A percentile compares a stretch with the other conserved stretches of the same genome.
Evolutionary conservation across 1,140 invertebrate genomes (phyloP).

Genomic region (Brachionus rotundiformis): DNA sequence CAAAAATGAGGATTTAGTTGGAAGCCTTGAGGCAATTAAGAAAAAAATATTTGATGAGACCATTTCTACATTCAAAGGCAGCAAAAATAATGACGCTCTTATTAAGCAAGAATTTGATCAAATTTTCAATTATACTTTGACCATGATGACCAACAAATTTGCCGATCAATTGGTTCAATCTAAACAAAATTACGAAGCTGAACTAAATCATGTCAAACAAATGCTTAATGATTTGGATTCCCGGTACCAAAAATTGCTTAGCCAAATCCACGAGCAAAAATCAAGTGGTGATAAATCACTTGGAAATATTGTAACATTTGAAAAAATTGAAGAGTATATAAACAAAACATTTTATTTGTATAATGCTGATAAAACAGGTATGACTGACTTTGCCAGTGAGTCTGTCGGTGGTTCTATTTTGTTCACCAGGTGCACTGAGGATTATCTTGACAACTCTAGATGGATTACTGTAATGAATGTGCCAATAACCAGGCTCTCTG

Average conservation of each 20-base stretch:
- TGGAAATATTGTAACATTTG: not conserved
- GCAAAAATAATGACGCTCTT: not conserved
- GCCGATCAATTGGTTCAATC: conserved; percentile 32
- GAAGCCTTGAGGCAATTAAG: conserved; percentile 1
- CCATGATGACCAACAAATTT: not conserved
- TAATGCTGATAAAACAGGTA: conserved; percentile 51
- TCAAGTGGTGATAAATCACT: not conserved
- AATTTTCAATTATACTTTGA: conserved; percentile 35
- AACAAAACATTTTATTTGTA: conserved; percentile 48
- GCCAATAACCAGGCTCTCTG: not conserved
- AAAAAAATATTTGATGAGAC: conserved; percentile 6
- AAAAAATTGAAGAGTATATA: conserved; percentile 49
- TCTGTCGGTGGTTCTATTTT: conserved; percentile 15
- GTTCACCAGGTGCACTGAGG: conserved; percentile 36
- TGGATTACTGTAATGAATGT: conserved; percentile 34
- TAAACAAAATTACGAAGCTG: conserved; percentile 15
- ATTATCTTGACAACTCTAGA: conserved; percentile 20
- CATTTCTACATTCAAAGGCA: not conserved
- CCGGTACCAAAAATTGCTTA: not conserved
- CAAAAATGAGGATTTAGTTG: not conserved
- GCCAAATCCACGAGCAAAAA: not conserved
- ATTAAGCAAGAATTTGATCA: conserved; percentile 24
- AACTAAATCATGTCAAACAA: conserved; percentile 30
- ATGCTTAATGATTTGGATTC: conserved; percentile 27
- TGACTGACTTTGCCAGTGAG: conserved; percentile 46